Conservation (phyloP, 1,140 invertebrate genomes). For the Monochamus saltuarius region DNA sequence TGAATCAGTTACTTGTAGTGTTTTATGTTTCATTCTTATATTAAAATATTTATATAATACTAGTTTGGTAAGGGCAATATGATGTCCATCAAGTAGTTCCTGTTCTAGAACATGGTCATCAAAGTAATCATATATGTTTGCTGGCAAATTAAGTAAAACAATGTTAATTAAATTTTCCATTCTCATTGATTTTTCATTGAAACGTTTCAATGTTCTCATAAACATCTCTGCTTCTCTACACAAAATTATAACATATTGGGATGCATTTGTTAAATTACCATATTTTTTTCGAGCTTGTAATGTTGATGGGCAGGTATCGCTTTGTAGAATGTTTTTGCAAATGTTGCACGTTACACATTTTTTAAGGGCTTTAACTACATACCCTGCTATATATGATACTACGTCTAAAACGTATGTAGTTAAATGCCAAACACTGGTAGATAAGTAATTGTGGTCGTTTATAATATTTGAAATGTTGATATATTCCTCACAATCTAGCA, state of each 20-base stretch:
- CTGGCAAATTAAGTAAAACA: not conserved
- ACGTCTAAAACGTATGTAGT: constrained; percentile 5
- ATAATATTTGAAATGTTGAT: not conserved
- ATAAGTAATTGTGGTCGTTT: not conserved
- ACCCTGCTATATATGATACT: constrained; percentile 9
- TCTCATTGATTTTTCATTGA: constrained; percentile 6
- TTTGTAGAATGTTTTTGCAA: not conserved
- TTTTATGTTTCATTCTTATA: no score
- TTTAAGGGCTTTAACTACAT: constrained; percentile 2
- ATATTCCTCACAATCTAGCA: constrained; percentile 6
- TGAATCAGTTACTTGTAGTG: no score
- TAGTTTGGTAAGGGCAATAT: no score
- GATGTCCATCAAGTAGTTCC: no score
- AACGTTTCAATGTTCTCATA: constrained; percentile 8
- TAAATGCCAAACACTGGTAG: not conserved
- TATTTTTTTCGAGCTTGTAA: constrained; percentile 13
- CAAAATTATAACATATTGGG: not conserved
- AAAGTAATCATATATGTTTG: constrained; percentile 7
- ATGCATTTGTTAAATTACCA: constrained; percentile 13
- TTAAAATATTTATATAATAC: no score
- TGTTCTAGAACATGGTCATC: constrained; percentile 8
- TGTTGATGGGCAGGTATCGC: not conserved
- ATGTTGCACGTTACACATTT: constrained; percentile 5
- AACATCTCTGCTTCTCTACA: constrained; percentile 13
- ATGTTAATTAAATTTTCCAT: not conserved